Conservation (phyloP, 2,113 vertebrate species). For the Anolis sagrei region DNA sequence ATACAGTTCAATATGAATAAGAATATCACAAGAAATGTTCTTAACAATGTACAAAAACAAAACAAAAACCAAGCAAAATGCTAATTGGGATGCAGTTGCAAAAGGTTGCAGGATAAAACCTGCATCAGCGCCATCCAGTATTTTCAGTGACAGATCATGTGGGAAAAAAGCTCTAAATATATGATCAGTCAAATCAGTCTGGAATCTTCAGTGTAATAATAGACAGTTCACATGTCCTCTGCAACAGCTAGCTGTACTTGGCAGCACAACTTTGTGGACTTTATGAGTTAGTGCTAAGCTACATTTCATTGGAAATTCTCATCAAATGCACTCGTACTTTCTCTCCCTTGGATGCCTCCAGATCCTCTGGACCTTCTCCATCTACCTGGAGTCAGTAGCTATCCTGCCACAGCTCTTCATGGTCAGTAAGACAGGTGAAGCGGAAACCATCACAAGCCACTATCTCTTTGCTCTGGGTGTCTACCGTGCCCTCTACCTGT, state of each 20-base stretch:
- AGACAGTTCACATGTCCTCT: not conserved
- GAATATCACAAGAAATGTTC: not conserved
- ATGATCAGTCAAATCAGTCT: not conserved
- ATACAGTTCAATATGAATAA: not conserved
- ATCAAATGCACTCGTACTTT: not conserved
- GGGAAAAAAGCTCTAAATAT: not conserved
- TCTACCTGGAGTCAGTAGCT: slow-evolving; percentile 77
- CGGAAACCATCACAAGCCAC: slow-evolving; percentile 78
- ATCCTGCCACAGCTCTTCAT: slow-evolving; percentile 78
- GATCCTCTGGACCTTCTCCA: slow-evolving; percentile 80
- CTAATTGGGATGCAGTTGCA: not conserved
- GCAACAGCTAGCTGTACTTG: not conserved
- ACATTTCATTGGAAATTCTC: not conserved
- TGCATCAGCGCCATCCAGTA: not conserved
- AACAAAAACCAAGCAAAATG: not conserved
- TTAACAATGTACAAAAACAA: not conserved
- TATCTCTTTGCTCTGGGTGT: slow-evolving; percentile 77
- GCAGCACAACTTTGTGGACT: not conserved
- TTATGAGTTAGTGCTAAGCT: not conserved
- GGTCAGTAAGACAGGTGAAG: slow-evolving; percentile 78
- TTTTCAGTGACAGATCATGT: not conserved
- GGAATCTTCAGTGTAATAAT: not conserved
- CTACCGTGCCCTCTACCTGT: slow-evolving; percentile 76
- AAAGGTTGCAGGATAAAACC: not conserved
- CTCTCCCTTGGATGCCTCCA: slow-evolving; percentile 20